phyloP scores from a whole-genome alignment of 2,888 invertebrate genomes.

The Orgyia antiqua region DNA sequence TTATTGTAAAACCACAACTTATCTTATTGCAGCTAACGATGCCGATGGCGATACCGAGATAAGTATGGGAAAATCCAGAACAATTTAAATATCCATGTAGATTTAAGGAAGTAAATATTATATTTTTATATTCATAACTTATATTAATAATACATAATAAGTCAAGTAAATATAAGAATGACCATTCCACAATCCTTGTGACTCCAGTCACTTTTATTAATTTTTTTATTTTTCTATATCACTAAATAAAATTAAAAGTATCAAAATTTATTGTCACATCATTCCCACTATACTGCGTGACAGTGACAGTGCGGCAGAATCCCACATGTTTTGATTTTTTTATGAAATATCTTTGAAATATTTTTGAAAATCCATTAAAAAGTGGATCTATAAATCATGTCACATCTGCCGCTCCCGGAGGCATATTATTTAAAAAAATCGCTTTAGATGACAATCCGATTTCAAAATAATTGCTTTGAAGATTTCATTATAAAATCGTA shows the following conservation, averaged over 20 bases:
- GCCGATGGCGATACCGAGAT: too few species aligned
- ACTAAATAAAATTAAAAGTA: constrained; percentile 29
- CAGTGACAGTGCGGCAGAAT: constrained; percentile 51
- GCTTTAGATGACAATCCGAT: constrained; percentile 34
- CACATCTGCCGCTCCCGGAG: constrained; percentile 56
- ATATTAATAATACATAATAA: too few species aligned
- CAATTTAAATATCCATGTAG: too few species aligned
- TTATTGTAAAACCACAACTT: too few species aligned
- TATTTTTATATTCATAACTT: too few species aligned
- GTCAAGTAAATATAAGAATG: too few species aligned
- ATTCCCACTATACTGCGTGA: constrained; percentile 12
- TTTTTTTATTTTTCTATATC: too few species aligned
- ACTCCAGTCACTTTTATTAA: too few species aligned
- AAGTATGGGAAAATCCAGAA: too few species aligned
- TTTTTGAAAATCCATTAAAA: constrained; percentile 72
- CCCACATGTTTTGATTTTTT: constrained; percentile 67
- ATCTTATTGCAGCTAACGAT: too few species aligned
- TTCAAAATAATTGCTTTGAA: constrained; percentile 17
- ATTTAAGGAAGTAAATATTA: too few species aligned
- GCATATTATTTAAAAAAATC: constrained; percentile 39
- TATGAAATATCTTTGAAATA: constrained; percentile 48
- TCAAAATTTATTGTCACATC: constrained; percentile 21
- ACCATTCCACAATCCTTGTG: too few species aligned
- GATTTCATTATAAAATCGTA: constrained; percentile 8
- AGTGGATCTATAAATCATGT: constrained; percentile 62